These are phyloP conservation scores for Trypoxylus dichotomus DNA, from an alignment of 1,140 invertebrate species.

Conservation along the genomic window DNA sequence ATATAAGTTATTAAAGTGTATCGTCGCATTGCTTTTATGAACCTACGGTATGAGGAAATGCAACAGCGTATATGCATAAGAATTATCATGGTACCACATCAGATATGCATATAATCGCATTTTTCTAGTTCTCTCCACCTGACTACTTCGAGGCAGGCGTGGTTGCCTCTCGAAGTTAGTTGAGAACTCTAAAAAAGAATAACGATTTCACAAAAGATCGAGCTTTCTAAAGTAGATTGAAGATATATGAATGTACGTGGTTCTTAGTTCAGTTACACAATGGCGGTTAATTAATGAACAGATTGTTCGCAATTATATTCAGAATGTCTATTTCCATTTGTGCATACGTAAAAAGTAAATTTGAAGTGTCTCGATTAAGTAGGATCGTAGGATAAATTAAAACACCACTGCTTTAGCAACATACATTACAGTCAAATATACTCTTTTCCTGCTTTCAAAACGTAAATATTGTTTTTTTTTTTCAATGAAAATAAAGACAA, in stretches of 20 bases:
- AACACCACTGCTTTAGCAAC: no score
- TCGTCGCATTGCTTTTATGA: background rate
- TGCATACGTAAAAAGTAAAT: no score
- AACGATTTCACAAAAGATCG: slow-evolving; percentile 6
- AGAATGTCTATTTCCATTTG: background rate
- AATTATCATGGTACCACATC: background rate
- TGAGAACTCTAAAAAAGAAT: background rate
- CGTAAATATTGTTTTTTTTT: no score
- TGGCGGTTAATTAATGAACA: background rate
- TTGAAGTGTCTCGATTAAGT: no score
- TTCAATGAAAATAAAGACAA: no score
- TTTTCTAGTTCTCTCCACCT: background rate
- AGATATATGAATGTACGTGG: background rate
- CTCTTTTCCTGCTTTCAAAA: no score
- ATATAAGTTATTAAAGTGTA: background rate
- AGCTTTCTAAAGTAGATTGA: slow-evolving; percentile 16
- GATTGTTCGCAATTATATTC: background rate
- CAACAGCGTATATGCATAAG: background rate
- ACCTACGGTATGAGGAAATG: background rate
- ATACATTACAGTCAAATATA: no score
- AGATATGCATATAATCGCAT: background rate
- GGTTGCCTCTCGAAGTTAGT: background rate
- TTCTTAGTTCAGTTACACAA: background rate
- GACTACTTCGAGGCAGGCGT: background rate
- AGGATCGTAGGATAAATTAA: no score